Conservation (phyloP, 2,113 vertebrate species). For the Tetrax tetrax region DNA sequence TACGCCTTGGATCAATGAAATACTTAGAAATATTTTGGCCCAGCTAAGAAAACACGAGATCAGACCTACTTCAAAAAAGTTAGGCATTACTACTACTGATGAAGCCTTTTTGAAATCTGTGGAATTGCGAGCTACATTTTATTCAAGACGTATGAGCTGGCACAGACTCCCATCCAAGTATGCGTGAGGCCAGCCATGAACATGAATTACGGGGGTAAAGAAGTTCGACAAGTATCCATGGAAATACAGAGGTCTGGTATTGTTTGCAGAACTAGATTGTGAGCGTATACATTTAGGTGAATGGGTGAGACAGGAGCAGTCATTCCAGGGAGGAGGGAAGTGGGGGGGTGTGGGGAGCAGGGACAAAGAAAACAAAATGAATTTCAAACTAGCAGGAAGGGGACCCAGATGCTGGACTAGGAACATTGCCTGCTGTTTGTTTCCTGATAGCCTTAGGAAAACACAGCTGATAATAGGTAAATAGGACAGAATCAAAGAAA, state of each 20-base stretch:
- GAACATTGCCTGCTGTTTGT: neutral
- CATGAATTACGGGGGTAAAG: neutral
- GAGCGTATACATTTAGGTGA: neutral
- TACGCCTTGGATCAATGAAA: neutral
- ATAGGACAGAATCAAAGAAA: neutral
- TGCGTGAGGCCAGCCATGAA: neutral
- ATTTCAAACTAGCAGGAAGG: neutral
- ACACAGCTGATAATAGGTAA: neutral
- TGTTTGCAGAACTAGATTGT: neutral
- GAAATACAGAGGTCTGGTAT: neutral
- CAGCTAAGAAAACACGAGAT: neutral
- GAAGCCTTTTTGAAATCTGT: neutral
- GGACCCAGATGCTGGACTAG: neutral
- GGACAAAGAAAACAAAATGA: neutral
- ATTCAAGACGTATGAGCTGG: neutral
- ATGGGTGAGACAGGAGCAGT: neutral
- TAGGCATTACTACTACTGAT: neutral
- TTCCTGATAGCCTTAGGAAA: neutral
- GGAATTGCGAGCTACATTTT: neutral
- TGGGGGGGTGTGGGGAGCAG: neutral
- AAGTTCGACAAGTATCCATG: neutral
- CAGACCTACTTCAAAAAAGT: neutral
- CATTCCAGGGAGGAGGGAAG: neutral
- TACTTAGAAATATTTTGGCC: neutral
- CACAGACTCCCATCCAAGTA: neutral